Base-by-base conservation (phyloP, 2,888 invertebrate species). In the Cataglyphis rosenhaueri region DNA sequence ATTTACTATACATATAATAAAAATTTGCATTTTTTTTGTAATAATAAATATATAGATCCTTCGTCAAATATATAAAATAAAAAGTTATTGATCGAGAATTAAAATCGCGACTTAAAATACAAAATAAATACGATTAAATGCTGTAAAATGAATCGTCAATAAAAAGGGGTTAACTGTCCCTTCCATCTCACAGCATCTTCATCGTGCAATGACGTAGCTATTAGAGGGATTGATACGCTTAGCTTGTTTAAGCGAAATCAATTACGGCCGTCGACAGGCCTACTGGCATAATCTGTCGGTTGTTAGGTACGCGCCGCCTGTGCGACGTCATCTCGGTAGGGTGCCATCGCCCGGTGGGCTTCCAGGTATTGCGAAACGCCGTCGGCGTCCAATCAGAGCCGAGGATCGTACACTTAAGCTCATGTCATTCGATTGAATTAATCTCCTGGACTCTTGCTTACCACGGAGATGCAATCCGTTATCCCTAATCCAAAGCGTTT, bases 201-300 rank as follows among this genome's bases (percentile, higher is more conserved):
- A 81, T 83, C 48, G 15, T 3, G 38, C 82, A 66, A 73, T 88
- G 82, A 85, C 71, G 59, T 70, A 59, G 82, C 73, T 44, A 52
- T 57, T 84, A 66, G 76, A 52, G 73, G 62, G 74, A 89, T 88
- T 82, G 85, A 88, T 85, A 86, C 82, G 85, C 75, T 87, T 85
- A 82, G 87, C 85, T 52, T 87, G 89, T 91, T 92, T 91, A 91
- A 92, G 91, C 82, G 90, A 91, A 92, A 92, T 92, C 91, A 92
- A 92, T 92, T 91, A 92, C 87, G 86, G 64, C 18, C 82, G 82
- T 75, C 85, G 87, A 86, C 89, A 82, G 84, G 85, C 83, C 85
- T 86, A 86, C 66, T 84, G 83, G 83, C 85, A 88, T 88, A 91
- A 90, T 91, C 91, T 90, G 85, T 85, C 86, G 88, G 86, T 81